These are phyloP conservation scores for Megastigmus dorsalis DNA, from an alignment of 2,888 invertebrate species.

Conservation along the genomic window DNA sequence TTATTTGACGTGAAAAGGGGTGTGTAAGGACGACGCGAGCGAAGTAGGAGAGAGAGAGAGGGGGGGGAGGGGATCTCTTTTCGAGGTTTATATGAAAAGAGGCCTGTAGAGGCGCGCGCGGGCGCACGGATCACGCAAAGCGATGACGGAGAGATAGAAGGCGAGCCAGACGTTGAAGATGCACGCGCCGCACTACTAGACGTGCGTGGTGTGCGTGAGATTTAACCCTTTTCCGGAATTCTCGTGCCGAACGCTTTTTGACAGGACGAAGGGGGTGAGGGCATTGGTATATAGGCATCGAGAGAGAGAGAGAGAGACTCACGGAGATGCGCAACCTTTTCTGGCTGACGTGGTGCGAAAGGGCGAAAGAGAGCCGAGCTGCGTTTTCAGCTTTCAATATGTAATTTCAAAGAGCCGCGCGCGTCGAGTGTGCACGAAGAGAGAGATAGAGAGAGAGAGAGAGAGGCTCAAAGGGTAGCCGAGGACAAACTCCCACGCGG, in stretches of 20 bases:
- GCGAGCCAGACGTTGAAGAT: neutral
- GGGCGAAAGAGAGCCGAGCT: neutral
- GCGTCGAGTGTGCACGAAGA: neutral
- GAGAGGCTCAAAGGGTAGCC: too few relatives aligned
- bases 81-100: conserved; percentile 14
- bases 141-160: too few relatives aligned
- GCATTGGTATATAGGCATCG: neutral
- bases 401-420: neutral
- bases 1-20: conserved; percentile 58
- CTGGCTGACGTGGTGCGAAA: too few relatives aligned
- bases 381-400: conserved; percentile 5
- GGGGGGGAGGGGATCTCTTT: conserved; percentile 46
- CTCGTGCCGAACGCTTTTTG: neutral
- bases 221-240: neutral
- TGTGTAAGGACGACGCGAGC: too few relatives aligned
- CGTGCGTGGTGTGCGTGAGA: too few relatives aligned
- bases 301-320: neutral
- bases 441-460: conserved; percentile 14
- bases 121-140: neutral
- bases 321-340: neutral
- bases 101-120: neutral
- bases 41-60: too few relatives aligned
- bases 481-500: too few relatives aligned
- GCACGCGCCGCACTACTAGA: too few relatives aligned
- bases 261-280: neutral